Evolutionary conservation across 2,113 vertebrate genomes (phyloP), one percentile per base, ranked within the genome.

Genomic region (Microtus montanus): DNA sequence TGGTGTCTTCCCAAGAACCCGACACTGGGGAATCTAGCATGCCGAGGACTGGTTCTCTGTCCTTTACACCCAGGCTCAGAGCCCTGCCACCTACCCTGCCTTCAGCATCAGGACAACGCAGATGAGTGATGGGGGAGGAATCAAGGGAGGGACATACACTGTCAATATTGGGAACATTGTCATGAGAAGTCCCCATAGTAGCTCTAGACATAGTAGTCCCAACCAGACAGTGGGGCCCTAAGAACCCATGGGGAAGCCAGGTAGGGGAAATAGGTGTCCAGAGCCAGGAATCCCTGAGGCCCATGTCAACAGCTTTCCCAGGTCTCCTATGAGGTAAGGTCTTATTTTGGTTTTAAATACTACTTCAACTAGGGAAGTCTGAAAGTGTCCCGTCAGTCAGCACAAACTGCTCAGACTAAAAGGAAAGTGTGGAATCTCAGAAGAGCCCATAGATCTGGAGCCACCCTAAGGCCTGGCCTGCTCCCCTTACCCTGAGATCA

Each of bases 21-120:
- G 30, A 41, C 71, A 30, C 79, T 26, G 1, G 64, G 84, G 49
- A 77, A 87, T 38, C 47, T 12, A 47, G 58, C 7, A 0, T 5
- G 58, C 54, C 61, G 2, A 14, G 38, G 0, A 17, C 63, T 1
- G 22, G 47, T 10, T 4, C 38, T 54, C 70, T 3, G 1, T 33
- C 47, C 22, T 28, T 33, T 66, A 41, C 13, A 10, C 15, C 41
- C 8, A 15, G 8, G 4, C 2, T 70, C 64, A 30, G 38, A 63
- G 12, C 24, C 41, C 82, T 63, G 49, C 54, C 2, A 0, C 12
- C 49, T 83, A 20, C 26, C 30, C 11, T 14, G 52, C 70, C 64
- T 70, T 0, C 1, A 33, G 68, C 13, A 33, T 38, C 14, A 10
- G 17, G 33, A 64, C 28, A 1, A 13, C 54, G 7, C 28, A 64